Percentiles rank a stretch among this genome's conserved stretches.
phyloP scores from a whole-genome alignment of 2,797 vertebrate species.

The Chaenodraco wilsoni region DNA sequence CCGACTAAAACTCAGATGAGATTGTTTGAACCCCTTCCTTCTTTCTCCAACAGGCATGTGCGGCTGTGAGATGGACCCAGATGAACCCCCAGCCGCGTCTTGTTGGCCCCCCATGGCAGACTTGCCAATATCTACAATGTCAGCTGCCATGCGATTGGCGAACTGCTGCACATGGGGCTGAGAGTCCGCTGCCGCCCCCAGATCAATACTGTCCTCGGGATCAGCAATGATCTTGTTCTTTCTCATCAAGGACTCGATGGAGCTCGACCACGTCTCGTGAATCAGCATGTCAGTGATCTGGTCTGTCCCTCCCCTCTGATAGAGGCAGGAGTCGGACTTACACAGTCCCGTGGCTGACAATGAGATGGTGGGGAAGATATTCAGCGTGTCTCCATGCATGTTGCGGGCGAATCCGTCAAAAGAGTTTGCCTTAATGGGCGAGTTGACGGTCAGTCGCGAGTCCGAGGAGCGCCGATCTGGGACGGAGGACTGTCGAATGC shows the following conservation, averaged over 20 bases:
- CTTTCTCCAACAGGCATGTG: conserved; percentile 77
- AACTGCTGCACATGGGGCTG: conserved; percentile 85
- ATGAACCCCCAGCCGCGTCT: conserved; percentile 70
- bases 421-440: conserved; percentile 95
- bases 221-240: conserved; percentile 96
- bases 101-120: conserved; percentile 81
- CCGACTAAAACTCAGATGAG: conserved; percentile 70
- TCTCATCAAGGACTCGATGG: conserved; percentile 96
- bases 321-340: conserved; percentile 97
- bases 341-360: conserved; percentile 89
- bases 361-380: conserved; percentile 83
- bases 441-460: conserved; percentile 89
- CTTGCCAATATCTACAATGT: conserved; percentile 88
- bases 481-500: conserved; percentile 92
- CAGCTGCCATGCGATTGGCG: conserved; percentile 85
- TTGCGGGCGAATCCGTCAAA: conserved; percentile 93
- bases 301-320: conserved; percentile 90
- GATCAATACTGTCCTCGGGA: conserved; percentile 80
- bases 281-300: conserved; percentile 96
- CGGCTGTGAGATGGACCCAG: conserved; percentile 50
- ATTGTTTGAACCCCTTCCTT: conserved; percentile 75
- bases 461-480: conserved; percentile 90
- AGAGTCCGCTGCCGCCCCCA: conserved; percentile 79
- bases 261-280: conserved; percentile 95
- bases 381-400: conserved; percentile 86